Evolutionary conservation across 2,113 vertebrate genomes (phyloP).

Genomic region (Scartelaos histophorus): DNA sequence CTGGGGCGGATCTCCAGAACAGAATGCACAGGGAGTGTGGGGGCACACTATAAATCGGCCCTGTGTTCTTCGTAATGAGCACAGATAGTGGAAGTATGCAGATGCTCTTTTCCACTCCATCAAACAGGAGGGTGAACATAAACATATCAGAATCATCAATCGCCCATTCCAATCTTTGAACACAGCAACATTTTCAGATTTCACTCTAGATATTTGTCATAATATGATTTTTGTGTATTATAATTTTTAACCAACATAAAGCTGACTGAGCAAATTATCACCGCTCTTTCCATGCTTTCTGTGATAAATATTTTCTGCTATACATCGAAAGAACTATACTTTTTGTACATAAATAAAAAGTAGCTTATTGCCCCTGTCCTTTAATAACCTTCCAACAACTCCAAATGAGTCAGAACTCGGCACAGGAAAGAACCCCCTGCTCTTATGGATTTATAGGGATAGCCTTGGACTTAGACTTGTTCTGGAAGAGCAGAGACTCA

Average conservation of each 20-base stretch:
- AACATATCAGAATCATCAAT: not conserved
- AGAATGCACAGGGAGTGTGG: conserved; percentile 44
- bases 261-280: not conserved
- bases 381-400: conserved; percentile 53
- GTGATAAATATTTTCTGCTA: not conserved
- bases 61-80: conserved; percentile 68
- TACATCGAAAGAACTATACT: not conserved
- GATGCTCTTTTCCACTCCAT: conserved; percentile 50
- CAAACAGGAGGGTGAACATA: conserved; percentile 16
- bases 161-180: not conserved
- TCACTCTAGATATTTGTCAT: not conserved
- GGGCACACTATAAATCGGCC: conserved; percentile 69
- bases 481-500: conserved; percentile 51
- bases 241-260: not conserved
- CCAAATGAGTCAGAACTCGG: conserved; percentile 60
- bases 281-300: not conserved
- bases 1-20: conserved; percentile 4
- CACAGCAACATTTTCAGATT: not conserved
- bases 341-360: not conserved
- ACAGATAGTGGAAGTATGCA: conserved; percentile 66
- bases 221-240: not conserved
- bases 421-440: conserved; percentile 25
- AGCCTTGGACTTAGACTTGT: conserved; percentile 75
- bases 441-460: conserved; percentile 78
- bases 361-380: conserved; percentile 20